These are phyloP conservation scores for Microctenopoma stevenorrisi DNA, from an alignment of 2,797 vertebrate genomes.

Conservation along the genomic window DNA sequence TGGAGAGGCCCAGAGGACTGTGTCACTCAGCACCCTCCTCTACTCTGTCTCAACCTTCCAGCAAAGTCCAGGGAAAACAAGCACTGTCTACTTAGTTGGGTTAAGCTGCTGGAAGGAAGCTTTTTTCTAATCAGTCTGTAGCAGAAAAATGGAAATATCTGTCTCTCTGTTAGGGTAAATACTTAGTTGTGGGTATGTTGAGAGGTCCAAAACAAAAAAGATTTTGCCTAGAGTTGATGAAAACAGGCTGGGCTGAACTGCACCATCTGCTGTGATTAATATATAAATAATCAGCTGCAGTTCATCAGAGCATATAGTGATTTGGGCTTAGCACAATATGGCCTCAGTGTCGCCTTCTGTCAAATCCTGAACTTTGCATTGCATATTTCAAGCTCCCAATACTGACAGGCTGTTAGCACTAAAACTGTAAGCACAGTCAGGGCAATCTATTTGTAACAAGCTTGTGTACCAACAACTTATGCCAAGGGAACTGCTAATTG, in stretches of 20 bases:
- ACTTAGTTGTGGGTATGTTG: conserved; percentile 10
- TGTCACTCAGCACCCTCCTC: conserved; percentile 68
- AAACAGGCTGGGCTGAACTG: conserved; percentile 49
- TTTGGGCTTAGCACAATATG: conserved; percentile 57
- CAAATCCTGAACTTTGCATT: conserved; percentile 47
- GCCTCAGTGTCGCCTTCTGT: conserved; percentile 60
- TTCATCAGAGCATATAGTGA: conserved; percentile 59
- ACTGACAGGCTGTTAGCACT: conserved; percentile 14
- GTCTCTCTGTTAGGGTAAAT: background rate
- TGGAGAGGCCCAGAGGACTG: conserved; percentile 73
- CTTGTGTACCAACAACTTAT: background rate
- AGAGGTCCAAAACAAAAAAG: conserved; percentile 43
- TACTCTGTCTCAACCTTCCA: conserved; percentile 43
- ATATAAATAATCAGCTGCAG: conserved; percentile 68
- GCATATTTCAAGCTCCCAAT: conserved; percentile 40
- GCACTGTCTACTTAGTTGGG: conserved; percentile 22
- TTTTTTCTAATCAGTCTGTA: conserved; percentile 12
- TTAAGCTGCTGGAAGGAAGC: conserved; percentile 12
- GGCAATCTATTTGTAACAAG: background rate
- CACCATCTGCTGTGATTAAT: conserved; percentile 75
- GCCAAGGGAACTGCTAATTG: conserved; percentile 1
- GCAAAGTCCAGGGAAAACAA: conserved; percentile 42
- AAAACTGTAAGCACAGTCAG: conserved; percentile 7
- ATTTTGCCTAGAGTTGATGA: conserved; percentile 43
- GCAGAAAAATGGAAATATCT: background rate